Evolutionary conservation across 2,888 invertebrate species (phyloP).

Genomic region (Polietes domitor): DNA sequence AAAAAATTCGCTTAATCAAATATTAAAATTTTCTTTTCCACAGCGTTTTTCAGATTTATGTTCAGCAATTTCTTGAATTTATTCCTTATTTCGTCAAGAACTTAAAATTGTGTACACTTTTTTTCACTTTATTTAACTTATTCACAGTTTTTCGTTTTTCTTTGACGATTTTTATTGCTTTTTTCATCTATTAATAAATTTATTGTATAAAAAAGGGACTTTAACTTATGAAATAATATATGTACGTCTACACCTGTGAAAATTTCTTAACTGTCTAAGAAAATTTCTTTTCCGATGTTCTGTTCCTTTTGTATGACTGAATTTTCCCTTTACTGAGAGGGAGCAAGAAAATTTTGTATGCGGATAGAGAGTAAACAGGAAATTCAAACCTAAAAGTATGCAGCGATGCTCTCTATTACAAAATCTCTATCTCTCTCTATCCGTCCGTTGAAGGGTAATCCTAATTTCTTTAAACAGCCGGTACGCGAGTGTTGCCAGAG

Average conservation of each 20-base stretch:
- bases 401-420: background rate
- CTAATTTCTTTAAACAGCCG: too few relatives aligned
- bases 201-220: slow-evolving; percentile 43
- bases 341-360: background rate
- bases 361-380: slow-evolving; percentile 6
- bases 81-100: slow-evolving; percentile 36
- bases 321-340: slow-evolving; percentile 8
- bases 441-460: too few relatives aligned
- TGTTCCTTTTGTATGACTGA: slow-evolving; percentile 36
- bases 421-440: background rate
- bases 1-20: slow-evolving; percentile 66
- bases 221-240: slow-evolving; percentile 52
- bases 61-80: too few relatives aligned
- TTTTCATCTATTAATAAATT: slow-evolving; percentile 15
- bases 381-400: slow-evolving; percentile 1
- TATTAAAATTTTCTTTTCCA: slow-evolving; percentile 2
- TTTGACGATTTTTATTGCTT: slow-evolving; percentile 42
- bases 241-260: slow-evolving; percentile 73
- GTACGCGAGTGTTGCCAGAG: too few relatives aligned
- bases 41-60: background rate
- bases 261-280: slow-evolving; percentile 73
- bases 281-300: slow-evolving; percentile 42
- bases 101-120: slow-evolving; percentile 44
- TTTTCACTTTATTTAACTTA: slow-evolving; percentile 59
- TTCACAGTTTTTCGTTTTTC: slow-evolving; percentile 54